Conservation (phyloP, 2,888 invertebrate species). For the Ligdia adustata region DNA sequence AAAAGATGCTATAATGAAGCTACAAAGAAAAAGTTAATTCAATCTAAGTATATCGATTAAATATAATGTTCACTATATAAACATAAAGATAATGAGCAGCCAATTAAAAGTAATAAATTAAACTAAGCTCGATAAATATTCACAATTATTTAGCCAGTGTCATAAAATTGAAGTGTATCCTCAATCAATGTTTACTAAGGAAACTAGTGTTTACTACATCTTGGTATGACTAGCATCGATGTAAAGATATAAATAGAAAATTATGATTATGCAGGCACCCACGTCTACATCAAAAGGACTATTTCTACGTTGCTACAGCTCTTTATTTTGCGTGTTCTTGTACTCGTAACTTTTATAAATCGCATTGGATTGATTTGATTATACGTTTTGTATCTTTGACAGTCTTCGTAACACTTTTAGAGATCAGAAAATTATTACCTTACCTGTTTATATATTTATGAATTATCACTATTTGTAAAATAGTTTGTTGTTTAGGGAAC, state of each 20-base stretch:
- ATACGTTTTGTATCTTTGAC: too few relatives aligned
- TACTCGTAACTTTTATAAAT: too few relatives aligned
- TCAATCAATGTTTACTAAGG: slow-evolving; percentile 8
- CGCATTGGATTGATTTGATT: too few relatives aligned
- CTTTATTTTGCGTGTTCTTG: too few relatives aligned
- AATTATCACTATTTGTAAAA: too few relatives aligned
- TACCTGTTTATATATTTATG: too few relatives aligned
- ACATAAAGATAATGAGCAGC: background rate
- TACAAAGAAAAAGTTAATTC: background rate
- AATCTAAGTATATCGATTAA: background rate
- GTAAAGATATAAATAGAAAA: slow-evolving; percentile 2
- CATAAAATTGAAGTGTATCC: slow-evolving; percentile 6
- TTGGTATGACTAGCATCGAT: background rate
- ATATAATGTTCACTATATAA: background rate
- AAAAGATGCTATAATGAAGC: background rate
- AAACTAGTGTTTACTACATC: slow-evolving; percentile 6
- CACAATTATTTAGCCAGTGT: background rate
- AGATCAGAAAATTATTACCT: too few relatives aligned
- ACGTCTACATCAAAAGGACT: too few relatives aligned
- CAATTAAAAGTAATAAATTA: background rate
- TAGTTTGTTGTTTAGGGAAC: too few relatives aligned
- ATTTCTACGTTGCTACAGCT: too few relatives aligned
- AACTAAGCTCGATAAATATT: background rate
- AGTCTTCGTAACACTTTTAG: too few relatives aligned
- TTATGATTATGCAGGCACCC: too few relatives aligned